phyloP scores from a whole-genome alignment of 2,797 vertebrate species.

The Cichlasoma orientale region DNA sequence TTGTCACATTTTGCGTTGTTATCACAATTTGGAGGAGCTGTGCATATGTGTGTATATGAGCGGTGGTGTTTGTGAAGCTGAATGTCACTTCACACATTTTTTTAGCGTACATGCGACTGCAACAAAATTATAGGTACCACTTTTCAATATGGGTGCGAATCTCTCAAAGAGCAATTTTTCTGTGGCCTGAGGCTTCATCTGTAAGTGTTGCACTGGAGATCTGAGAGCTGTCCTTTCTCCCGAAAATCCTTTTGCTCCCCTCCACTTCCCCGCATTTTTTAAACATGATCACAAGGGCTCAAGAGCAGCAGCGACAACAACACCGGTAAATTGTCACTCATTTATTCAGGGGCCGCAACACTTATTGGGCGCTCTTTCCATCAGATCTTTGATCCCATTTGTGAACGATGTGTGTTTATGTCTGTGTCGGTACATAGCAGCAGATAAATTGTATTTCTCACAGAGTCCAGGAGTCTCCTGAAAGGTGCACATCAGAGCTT shows the following conservation, averaged over 20 bases:
- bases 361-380: slow-evolving; percentile 53
- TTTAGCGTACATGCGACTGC: slow-evolving; percentile 23
- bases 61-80: background rate
- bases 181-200: slow-evolving; percentile 22
- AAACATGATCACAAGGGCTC: slow-evolving; percentile 55
- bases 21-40: background rate
- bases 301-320: slow-evolving; percentile 48
- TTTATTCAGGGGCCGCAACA: slow-evolving; percentile 62
- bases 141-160: slow-evolving; percentile 26
- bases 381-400: slow-evolving; percentile 54
- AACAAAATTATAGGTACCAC: slow-evolving; percentile 47
- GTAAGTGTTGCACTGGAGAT: slow-evolving; percentile 36
- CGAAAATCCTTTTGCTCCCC: slow-evolving; percentile 54
- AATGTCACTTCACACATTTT: slow-evolving; percentile 27
- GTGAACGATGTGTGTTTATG: slow-evolving; percentile 10
- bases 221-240: slow-evolving; percentile 47
- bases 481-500: background rate
- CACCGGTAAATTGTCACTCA: slow-evolving; percentile 60
- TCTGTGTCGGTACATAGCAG: background rate
- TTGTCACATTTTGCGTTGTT: background rate
- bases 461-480: background rate
- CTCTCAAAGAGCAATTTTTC: slow-evolving; percentile 27
- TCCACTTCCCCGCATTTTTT: slow-evolving; percentile 59
- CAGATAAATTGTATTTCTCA: background rate
- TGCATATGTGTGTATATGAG: background rate